Percentiles rank a stretch among this genome's conserved stretches.
Evolutionary conservation across 2,888 invertebrate species (phyloP).

Genomic region (Euzophera pinguis): DNA sequence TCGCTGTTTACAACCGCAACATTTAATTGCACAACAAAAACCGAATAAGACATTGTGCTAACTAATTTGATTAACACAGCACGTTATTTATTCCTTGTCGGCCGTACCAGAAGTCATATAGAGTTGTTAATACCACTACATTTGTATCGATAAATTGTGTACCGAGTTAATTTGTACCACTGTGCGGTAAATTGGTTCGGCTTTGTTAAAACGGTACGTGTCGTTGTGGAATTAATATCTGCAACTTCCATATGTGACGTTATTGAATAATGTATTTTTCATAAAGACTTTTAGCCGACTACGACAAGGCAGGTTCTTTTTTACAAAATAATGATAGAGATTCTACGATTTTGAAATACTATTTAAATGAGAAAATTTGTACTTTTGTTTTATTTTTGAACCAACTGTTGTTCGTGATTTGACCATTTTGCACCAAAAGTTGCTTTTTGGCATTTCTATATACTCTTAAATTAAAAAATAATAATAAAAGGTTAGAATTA

Average conservation of each 20-base stretch:
- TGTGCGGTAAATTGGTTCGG: constrained; percentile 7
- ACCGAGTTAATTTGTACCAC: constrained; percentile 10
- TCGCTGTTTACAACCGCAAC: constrained; percentile 15
- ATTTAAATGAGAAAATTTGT: too few species aligned
- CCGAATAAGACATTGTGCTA: constrained; percentile 74
- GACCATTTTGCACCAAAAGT: too few species aligned
- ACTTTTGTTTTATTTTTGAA: too few species aligned
- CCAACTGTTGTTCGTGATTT: too few species aligned
- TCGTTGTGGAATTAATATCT: constrained; percentile 5
- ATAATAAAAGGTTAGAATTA: too few species aligned
- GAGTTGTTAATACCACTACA: constrained; percentile 33
- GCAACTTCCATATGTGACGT: neutral
- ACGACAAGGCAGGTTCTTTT: too few species aligned
- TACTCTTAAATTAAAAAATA: too few species aligned
- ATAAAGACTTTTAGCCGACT: too few species aligned
- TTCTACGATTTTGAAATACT: too few species aligned
- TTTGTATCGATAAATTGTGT: constrained; percentile 8
- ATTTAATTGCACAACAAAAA: constrained; percentile 67
- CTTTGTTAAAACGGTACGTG: constrained; percentile 11
- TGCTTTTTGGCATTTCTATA: too few species aligned
- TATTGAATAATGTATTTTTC: too few species aligned
- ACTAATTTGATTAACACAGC: constrained; percentile 74
- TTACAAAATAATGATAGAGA: too few species aligned
- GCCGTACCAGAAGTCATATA: constrained; percentile 21
- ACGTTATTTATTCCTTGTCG: constrained; percentile 45